These are phyloP conservation scores for Dicroscelio sp. DNA, from an alignment of 2,888 invertebrate species.

Conservation along the genomic window DNA sequence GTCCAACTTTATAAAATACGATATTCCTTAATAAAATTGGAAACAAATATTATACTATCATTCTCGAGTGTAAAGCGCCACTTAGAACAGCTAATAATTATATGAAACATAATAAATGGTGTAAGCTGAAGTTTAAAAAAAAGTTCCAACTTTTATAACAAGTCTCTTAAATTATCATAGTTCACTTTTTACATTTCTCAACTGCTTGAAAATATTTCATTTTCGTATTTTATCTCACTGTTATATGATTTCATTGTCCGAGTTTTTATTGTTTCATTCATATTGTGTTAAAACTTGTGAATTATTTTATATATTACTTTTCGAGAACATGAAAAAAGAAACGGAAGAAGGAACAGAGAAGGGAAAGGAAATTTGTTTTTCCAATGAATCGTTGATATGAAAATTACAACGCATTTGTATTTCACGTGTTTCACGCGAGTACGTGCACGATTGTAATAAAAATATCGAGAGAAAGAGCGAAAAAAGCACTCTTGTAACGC, in stretches of 20 bases:
- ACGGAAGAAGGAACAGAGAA: not conserved
- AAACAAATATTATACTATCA: no score
- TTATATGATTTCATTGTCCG: constrained; percentile 58
- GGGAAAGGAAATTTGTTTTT: not conserved
- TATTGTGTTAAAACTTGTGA: constrained; percentile 63
- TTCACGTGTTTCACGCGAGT: no score
- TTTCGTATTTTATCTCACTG: constrained; percentile 37
- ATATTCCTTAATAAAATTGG: no score
- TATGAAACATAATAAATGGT: not conserved
- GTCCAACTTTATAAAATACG: no score
- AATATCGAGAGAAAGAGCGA: no score
- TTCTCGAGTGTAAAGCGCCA: not conserved
- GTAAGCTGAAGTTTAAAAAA: not conserved
- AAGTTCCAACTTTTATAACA: constrained; percentile 45
- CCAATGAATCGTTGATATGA: no score
- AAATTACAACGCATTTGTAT: no score
- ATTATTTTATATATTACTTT: constrained; percentile 61
- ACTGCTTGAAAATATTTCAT: constrained; percentile 63
- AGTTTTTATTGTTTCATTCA: constrained; percentile 68
- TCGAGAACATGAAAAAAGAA: constrained; percentile 24
- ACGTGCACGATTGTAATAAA: no score
- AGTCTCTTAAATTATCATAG: constrained; percentile 56
- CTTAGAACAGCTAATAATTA: constrained; percentile 38
- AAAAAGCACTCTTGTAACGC: no score
- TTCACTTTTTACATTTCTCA: constrained; percentile 17